Evolutionary conservation across 2,888 invertebrate species (phyloP).

Genomic region (Epirrhoe alternata): DNA sequence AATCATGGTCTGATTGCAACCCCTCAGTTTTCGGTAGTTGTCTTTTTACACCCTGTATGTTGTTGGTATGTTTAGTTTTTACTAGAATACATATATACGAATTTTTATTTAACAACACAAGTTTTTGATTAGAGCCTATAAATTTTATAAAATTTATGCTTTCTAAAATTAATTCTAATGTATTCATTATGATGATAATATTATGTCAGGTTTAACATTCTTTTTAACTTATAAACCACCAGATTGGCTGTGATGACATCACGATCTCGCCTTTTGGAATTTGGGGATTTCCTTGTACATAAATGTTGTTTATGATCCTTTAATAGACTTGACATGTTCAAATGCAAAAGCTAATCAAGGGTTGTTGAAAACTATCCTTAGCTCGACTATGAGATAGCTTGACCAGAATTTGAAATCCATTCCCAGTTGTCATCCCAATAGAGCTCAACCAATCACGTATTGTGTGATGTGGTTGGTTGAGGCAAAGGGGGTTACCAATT

Average conservation of each 20-base stretch:
- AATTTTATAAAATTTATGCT: conserved; percentile 11
- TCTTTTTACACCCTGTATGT: too few relatives aligned
- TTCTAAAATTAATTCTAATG: conserved; percentile 17
- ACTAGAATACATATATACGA: neutral
- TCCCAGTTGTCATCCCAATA: too few relatives aligned
- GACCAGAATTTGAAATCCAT: too few relatives aligned
- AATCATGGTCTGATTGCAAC: too few relatives aligned
- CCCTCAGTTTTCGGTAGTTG: too few relatives aligned
- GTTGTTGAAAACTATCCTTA: too few relatives aligned
- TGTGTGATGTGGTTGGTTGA: too few relatives aligned
- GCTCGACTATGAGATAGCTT: too few relatives aligned
- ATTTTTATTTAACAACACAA: neutral
- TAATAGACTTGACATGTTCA: too few relatives aligned
- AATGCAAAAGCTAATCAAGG: too few relatives aligned
- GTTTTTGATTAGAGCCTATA: neutral
- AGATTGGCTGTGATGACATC: conserved; percentile 42
- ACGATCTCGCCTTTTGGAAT: conserved; percentile 40
- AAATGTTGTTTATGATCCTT: conserved; percentile 24
- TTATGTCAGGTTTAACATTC: conserved; percentile 20
- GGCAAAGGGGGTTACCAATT: too few relatives aligned
- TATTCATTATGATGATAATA: conserved; percentile 11
- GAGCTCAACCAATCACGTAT: too few relatives aligned
- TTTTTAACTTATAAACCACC: conserved; percentile 22
- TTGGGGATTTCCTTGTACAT: conserved; percentile 41
- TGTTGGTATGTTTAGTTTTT: neutral